These are phyloP conservation scores for Mellivora capensis DNA, from an alignment of 2,113 vertebrate genomes.

Conservation along the genomic window DNA sequence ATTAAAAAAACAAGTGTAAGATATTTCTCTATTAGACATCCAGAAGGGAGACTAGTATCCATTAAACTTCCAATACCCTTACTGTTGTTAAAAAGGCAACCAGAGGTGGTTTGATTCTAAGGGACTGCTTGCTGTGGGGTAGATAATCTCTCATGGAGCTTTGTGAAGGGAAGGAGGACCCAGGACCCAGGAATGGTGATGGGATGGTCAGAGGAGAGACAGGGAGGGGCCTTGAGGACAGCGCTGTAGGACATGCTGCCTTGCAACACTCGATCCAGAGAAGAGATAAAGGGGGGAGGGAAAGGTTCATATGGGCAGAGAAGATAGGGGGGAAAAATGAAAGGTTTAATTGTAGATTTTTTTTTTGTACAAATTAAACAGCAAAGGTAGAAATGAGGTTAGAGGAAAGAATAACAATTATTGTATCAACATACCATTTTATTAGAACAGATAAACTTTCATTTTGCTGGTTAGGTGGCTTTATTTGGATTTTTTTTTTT, in stretches of 20 bases:
- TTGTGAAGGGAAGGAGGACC: not conserved
- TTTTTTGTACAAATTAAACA: not conserved
- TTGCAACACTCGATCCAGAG: not conserved
- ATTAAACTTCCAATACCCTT: not conserved
- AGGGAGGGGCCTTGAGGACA: not conserved
- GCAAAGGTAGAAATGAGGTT: not conserved
- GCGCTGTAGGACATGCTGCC: not conserved
- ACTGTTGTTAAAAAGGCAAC: not conserved
- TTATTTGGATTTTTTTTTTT: slow-evolving; percentile 39
- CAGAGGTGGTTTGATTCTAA: not conserved
- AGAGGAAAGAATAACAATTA: not conserved
- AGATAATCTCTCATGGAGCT: not conserved
- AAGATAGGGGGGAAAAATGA: not conserved
- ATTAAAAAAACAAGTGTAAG: not conserved
- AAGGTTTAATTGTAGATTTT: not conserved
- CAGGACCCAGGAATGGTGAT: not conserved
- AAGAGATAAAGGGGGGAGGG: not conserved
- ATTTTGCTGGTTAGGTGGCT: not conserved
- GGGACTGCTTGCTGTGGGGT: not conserved
- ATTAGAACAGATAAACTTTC: not conserved
- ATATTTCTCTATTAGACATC: not conserved
- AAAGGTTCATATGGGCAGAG: not conserved
- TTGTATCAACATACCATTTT: not conserved
- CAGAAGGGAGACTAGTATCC: not conserved
- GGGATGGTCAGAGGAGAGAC: not conserved